Percentiles rank a stretch among this genome's conserved stretches.
Conservation (phyloP, 2,888 invertebrate genomes). For the Apotomis betuletana region DNA sequence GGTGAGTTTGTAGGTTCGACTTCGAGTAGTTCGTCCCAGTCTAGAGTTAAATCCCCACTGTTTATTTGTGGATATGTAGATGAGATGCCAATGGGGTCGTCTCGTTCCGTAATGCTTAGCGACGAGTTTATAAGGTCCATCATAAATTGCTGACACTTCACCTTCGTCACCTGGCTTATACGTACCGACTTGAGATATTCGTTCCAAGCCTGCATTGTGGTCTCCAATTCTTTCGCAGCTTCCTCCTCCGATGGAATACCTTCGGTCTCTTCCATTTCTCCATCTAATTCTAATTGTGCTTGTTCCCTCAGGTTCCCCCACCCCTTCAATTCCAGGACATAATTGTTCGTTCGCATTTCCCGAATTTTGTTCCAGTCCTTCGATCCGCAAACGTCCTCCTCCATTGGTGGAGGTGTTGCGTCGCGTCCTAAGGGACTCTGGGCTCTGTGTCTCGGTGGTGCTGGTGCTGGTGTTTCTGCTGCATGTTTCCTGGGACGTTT, state of each 20-base stretch:
- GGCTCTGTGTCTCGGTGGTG: too few species aligned
- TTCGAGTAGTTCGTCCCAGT: not conserved
- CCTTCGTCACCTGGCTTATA: not conserved
- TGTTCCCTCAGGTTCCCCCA: too few species aligned
- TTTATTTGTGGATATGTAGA: conserved; percentile 4
- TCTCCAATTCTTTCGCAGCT: not conserved
- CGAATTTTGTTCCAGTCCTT: too few species aligned
- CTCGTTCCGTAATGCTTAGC: not conserved
- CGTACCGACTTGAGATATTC: not conserved
- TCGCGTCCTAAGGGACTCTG: too few species aligned
- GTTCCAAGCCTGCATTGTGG: not conserved
- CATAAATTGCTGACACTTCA: not conserved
- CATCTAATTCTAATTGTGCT: too few species aligned
- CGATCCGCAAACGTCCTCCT: too few species aligned
- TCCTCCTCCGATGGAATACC: not conserved
- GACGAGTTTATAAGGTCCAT: conserved; percentile 22
- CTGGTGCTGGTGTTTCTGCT: too few species aligned
- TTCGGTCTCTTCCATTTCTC: too few species aligned
- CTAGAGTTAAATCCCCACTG: conserved; percentile 3
- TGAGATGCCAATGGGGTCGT: conserved; percentile 9
- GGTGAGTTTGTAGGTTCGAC: not conserved
- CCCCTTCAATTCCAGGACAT: too few species aligned
- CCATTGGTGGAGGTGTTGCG: too few species aligned
- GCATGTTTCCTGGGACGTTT: too few species aligned
- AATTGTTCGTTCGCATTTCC: too few species aligned